phyloP scores from a whole-genome alignment of 1,140 invertebrate genomes.

The Popillia japonica region DNA sequence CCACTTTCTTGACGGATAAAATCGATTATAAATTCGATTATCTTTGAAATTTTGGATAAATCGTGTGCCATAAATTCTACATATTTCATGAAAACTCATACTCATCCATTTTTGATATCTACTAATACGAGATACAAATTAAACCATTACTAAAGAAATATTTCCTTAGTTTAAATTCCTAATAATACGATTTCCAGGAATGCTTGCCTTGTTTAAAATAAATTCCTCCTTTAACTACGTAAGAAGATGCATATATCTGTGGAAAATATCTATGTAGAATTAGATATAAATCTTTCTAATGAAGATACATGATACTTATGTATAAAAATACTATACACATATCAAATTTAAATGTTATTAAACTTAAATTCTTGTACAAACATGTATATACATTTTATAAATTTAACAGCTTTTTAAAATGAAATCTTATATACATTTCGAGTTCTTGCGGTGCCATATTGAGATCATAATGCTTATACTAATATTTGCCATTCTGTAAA shows the following conservation, averaged over 20 bases:
- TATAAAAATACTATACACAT: neutral
- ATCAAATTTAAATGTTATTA: neutral
- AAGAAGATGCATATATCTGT: neutral
- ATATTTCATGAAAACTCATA: too few species aligned
- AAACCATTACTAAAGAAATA: constrained; percentile 16
- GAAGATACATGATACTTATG: neutral
- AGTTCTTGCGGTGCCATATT: constrained; percentile 32
- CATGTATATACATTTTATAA: constrained; percentile 10
- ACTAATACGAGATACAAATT: neutral
- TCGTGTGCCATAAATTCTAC: too few species aligned
- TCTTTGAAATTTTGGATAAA: too few species aligned
- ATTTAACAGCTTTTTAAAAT: neutral
- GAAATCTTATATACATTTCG: neutral
- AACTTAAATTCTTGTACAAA: neutral
- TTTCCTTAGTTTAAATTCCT: neutral
- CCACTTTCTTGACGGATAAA: neutral
- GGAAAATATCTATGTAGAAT: neutral
- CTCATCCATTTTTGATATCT: too few species aligned
- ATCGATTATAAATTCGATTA: neutral
- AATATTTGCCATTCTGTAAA: constrained; percentile 8
- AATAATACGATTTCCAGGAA: neutral
- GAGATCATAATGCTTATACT: constrained; percentile 5
- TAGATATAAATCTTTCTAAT: neutral
- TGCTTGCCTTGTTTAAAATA: neutral
- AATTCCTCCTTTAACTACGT: neutral